Evolutionary conservation across 2,888 invertebrate genomes (phyloP), one percentile per base, ranked within the genome.

Genomic region (Ligdia adustata): DNA sequence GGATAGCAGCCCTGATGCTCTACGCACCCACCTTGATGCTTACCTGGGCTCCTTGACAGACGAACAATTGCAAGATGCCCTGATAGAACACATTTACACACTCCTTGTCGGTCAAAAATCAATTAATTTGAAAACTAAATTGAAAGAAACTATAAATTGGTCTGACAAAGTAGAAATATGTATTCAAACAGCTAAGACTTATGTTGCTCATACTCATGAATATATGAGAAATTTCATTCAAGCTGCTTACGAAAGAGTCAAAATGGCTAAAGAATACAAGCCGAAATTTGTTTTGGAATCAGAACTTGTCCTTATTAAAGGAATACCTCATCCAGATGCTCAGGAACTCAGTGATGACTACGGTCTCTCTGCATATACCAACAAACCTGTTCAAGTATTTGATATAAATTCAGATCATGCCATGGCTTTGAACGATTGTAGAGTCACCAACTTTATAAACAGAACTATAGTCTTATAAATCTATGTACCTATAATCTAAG

Each of bases 1-100:
- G 45, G 73, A 74, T 41, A 72, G 71, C 42, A 74, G 75, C 48
- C 75, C 75, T 9, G 72, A 69, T 35, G 64, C 61, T 6, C 49
- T 75, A 15, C 56, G 58, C 22, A 39, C 43, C 0, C 72, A 72
- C 26, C 48, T 75, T 2, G 50, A 66, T 12, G 60, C 68, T 6
- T 63, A 66, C 37, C 28, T 70, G 9, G 72, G 71, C 9, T 48
- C 62, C 9, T 16, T 62, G n/a, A 60, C 64, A 1, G 63, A 66
- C 0, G 27, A 37, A 6, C 52, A 69, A 38, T 55, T 73, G 3
- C 65, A 72, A 47, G 62, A 65, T 27, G 29, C 43, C 6, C 35
- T 71, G 2, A 44, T 71, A n/a, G 44, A 60, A 43, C 68, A 71
- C 34, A 51, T 69, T 20, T 64, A 57, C 50, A 45, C 48, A 1